phyloP scores from a whole-genome alignment of 2,113 vertebrate species.

The Tachycineta bicolor region DNA sequence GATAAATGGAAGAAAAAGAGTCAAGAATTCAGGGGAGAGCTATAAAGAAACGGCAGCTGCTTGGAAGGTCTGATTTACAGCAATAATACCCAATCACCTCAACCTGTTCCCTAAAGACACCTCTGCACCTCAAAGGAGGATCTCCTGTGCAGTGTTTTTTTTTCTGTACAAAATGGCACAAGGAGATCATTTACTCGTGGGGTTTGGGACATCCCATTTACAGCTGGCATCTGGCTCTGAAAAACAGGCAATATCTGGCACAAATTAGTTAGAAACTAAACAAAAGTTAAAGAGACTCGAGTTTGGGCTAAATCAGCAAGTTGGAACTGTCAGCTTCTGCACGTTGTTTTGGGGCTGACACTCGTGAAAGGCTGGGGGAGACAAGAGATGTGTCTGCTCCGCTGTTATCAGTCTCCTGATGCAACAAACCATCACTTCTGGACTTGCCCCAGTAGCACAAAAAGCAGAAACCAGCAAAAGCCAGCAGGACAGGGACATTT shows the following conservation, averaged over 20 bases:
- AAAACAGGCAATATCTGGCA: not conserved
- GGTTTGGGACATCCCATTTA: not conserved
- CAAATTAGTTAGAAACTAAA: not conserved
- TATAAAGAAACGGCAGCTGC: not conserved
- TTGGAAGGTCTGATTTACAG: not conserved
- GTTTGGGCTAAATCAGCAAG: not conserved
- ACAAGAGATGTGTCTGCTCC: not conserved
- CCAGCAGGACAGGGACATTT: not conserved
- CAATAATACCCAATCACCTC: not conserved
- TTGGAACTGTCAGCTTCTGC: not conserved
- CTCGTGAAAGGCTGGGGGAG: not conserved
- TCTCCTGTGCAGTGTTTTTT: not conserved
- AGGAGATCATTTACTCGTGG: not conserved
- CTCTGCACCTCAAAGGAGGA: not conserved
- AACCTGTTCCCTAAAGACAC: not conserved
- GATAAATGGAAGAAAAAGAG: not conserved
- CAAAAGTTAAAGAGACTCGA: not conserved
- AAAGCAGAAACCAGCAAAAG: not conserved
- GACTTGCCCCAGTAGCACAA: not conserved
- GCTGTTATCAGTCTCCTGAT: not conserved
- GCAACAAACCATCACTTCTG: not conserved
- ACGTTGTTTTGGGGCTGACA: not conserved
- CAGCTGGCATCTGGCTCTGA: not conserved
- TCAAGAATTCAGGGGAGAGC: not conserved
- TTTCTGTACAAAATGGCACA: not conserved